These are phyloP conservation scores for Nyctibius bracteatus DNA, from an alignment of 2,113 vertebrate species.

Conservation along the genomic window DNA sequence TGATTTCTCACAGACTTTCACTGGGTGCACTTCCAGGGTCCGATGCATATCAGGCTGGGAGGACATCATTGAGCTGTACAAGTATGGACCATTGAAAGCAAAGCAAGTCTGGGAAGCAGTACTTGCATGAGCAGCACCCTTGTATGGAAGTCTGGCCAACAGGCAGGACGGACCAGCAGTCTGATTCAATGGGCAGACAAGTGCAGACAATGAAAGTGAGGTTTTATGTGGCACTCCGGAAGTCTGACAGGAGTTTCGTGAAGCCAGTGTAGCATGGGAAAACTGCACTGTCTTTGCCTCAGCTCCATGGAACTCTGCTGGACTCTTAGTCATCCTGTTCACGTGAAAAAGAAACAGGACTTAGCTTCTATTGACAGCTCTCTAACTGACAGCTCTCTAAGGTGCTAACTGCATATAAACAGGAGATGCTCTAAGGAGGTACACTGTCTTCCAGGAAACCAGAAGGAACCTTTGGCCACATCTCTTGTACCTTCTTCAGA, in stretches of 20 bases:
- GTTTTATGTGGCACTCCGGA: neutral
- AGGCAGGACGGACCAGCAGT: neutral
- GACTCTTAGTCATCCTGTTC: neutral
- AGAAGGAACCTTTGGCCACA: neutral
- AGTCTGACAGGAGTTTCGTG: neutral
- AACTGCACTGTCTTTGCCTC: neutral
- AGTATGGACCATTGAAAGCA: constrained; percentile 70
- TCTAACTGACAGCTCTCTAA: neutral
- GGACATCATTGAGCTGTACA: neutral
- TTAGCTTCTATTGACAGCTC: neutral
- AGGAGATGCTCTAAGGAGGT: neutral
- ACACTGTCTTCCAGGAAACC: neutral
- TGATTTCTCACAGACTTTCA: neutral
- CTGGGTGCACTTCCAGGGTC: neutral
- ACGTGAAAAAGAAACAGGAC: neutral
- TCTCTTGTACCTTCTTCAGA: neutral
- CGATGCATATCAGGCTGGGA: neutral
- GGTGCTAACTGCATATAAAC: neutral
- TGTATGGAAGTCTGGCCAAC: neutral
- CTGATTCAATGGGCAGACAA: neutral
- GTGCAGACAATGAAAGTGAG: neutral
- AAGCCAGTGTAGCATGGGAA: neutral
- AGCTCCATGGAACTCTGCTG: neutral
- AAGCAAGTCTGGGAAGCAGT: neutral
- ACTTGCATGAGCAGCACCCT: neutral